Evolutionary conservation across 2,113 vertebrate genomes (phyloP), one percentile per base, ranked within the genome.

Genomic region (Erythrolamprus reginae): DNA sequence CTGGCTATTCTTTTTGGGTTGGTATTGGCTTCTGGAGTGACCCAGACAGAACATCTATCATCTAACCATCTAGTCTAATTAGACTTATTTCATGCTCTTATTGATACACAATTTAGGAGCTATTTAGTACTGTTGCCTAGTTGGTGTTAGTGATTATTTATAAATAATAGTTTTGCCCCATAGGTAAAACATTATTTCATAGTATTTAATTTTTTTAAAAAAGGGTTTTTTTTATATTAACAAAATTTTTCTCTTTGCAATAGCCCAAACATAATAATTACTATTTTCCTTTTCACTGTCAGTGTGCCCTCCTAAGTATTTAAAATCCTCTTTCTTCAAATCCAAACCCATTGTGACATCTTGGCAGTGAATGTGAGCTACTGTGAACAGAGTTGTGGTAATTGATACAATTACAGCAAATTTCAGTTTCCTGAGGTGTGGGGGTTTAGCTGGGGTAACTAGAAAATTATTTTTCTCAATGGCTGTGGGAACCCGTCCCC

Each of bases 191-290:
- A 51, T 48, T 90, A 10, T 4, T 93, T 94, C 82, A 17, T 90
- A 17, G 17, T 58, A 24, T 10, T 45, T 92, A 33, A 92, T 61
- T 93, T 58, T 93, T 58, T 88, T 89, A 0, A 83, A 91, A 92
- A 94, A 86, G n/a, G 26, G 1, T 26, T 48, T 88, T 84, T 51
- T 90, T 15, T 88, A 88, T 9, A 50, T 92, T 70, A 17, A 90
- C 45, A 55, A 50, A 85, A 51, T 0, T 84, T 88, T 92, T 94
- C 87, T 77, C 70, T 19, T 0, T 92, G 88, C 88, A 88, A 65
- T 88, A 87, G 90, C 91, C 89, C 93, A 94, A 95, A 91, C 19
- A 50, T 93, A 90, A 61, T 92, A 86, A 93, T 93, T 90, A 86
- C 82, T 91, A 2, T 91, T 95, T 95, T 94, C 82, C 48, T 93